A percentile compares a stretch with the other conserved stretches of the same genome.
These are phyloP conservation scores for Dendronephthya gigantea DNA, from an alignment of 64 coral and sea anemone species.

Conservation along the genomic window DNA sequence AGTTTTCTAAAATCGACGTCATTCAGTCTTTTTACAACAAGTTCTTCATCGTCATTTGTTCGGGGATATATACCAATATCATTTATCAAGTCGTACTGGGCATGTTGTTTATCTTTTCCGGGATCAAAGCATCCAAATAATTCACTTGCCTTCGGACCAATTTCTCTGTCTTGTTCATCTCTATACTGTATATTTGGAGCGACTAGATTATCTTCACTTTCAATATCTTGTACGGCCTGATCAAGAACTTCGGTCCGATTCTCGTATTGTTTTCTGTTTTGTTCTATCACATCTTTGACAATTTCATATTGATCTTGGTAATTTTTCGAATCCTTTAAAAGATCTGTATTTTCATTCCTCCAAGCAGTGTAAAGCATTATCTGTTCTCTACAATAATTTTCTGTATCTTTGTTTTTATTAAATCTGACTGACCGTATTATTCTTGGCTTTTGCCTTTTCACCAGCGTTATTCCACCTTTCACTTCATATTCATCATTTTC, in stretches of 20 bases:
- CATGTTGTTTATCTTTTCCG: slow-evolving; percentile 15
- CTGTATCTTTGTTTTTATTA: background rate
- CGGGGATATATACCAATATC: background rate
- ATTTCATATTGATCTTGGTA: background rate
- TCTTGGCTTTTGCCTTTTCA: background rate
- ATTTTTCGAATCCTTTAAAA: background rate
- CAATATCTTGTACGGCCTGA: too few relatives aligned
- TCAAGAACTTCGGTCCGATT: too few relatives aligned
- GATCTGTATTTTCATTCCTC: background rate
- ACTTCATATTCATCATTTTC: too few relatives aligned
- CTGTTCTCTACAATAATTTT: background rate
- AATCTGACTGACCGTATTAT: too few relatives aligned
- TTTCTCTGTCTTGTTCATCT: slow-evolving; percentile 40
- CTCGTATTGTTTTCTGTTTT: too few relatives aligned
- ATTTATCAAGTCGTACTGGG: background rate
- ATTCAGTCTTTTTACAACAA: background rate
- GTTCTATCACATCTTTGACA: too few relatives aligned
- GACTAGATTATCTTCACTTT: background rate
- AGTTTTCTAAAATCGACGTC: background rate
- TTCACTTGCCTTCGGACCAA: slow-evolving; percentile 29
- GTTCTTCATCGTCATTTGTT: too few relatives aligned
- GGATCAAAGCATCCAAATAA: background rate
- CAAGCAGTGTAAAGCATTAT: slow-evolving; percentile 7
- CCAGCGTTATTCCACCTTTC: background rate
- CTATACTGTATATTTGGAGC: slow-evolving; percentile 49